Percentiles rank a stretch among this genome's conserved stretches.
phyloP scores from a whole-genome alignment of 2,113 vertebrate species.

The Bucco capensis region DNA sequence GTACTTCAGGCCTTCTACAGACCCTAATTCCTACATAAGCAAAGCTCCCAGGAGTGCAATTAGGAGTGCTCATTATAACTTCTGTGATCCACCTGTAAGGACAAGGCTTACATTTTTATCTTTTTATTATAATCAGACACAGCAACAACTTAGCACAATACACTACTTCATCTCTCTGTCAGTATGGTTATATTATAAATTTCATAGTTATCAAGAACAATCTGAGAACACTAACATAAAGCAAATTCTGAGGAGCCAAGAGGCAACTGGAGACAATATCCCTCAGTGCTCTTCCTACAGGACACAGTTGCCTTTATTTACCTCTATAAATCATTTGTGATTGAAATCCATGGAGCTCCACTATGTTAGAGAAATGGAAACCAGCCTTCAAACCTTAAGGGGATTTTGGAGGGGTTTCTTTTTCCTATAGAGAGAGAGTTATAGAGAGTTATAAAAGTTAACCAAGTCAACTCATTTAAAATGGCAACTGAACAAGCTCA shows the following conservation, averaged over 20 bases:
- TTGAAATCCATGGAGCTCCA: not conserved
- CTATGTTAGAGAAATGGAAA: not conserved
- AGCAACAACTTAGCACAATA: not conserved
- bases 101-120: not conserved
- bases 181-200: not conserved
- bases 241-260: not conserved
- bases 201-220: not conserved
- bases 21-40: not conserved
- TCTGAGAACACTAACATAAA: not conserved
- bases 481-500: not conserved
- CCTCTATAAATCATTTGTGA: not conserved
- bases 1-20: accelerated
- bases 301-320: not conserved
- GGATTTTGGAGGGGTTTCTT: not conserved
- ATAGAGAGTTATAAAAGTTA: not conserved
- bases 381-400: not conserved
- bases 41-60: not conserved
- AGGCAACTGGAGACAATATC: not conserved
- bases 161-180: not conserved
- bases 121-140: not conserved
- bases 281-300: not conserved
- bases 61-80: not conserved
- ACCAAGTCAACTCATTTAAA: not conserved
- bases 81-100: not conserved
- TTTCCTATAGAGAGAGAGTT: no score